phyloP scores from a whole-genome alignment of 2,797 vertebrate species.

The Malacoraja senta region DNA sequence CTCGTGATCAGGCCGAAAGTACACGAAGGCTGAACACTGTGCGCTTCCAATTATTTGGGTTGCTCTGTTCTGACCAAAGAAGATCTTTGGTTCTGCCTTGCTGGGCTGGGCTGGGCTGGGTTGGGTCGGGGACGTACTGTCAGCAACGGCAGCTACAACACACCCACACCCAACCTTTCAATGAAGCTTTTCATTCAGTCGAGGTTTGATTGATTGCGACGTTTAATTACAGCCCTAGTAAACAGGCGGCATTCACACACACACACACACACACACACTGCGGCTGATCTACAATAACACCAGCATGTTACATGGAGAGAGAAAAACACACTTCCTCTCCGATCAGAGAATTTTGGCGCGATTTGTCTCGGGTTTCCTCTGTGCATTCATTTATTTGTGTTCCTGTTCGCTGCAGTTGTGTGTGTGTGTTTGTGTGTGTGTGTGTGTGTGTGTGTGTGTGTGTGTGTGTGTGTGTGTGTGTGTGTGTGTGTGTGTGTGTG shows the following conservation, averaged over 20 bases:
- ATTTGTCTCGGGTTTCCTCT: background rate
- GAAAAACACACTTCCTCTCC: background rate
- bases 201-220: background rate
- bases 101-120: background rate
- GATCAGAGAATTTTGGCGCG: background rate
- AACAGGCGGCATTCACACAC: background rate
- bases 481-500: too few species aligned
- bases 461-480: background rate
- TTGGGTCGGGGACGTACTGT: background rate
- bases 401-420: background rate
- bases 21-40: background rate
- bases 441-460: background rate
- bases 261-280: too few species aligned
- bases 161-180: background rate
- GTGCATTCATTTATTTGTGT: background rate
- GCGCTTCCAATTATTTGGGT: background rate
- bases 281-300: too few species aligned
- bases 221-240: slow-evolving; percentile 1
- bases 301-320: too few species aligned
- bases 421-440: background rate
- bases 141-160: background rate
- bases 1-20: background rate
- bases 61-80: too few species aligned
- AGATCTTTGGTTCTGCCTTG: background rate
- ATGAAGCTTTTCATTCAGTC: slow-evolving; percentile 5